Evolutionary conservation across 1,140 invertebrate genomes (phyloP), one percentile per base, ranked within the genome.

Genomic region (Pogonus chalceus): DNA sequence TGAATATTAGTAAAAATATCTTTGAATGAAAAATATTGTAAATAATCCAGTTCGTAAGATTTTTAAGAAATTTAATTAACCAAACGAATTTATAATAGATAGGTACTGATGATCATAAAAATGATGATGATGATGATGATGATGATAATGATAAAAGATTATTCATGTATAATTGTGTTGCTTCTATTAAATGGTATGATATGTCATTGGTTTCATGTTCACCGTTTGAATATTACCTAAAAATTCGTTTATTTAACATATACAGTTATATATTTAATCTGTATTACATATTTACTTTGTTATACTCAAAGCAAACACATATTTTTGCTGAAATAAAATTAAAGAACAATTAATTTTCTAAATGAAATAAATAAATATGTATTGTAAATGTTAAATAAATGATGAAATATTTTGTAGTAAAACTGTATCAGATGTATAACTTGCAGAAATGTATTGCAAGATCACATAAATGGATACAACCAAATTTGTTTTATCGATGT

Each of bases 1-100:
- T 43, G 9, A 18, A 43, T 12, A 12, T 43, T 43, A 43, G 37
- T 43, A 43, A 43, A 43, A 43, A 43, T 43, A n/a, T n/a, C n/a
- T n/a, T n/a, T n/a, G 3, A 43, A 10, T 9, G 9, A 43, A 43
- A 43, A 43, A 43, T 43, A 43, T 43, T 43, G 37, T 43, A 43
- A 43, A 43, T 43, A 43, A 43, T 43, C 9, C 37, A 43, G 37
- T 43, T 43, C 37, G 18, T 43, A 43, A 43, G 37, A 43, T 43
- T 43, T 43, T 43, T 43, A 9, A 43, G 7, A 43, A 43, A 43
- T 43, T 43, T 43, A 43, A 43, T 43, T 43, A 43, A 43, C 37
- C 37, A 43, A 43, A 43, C 37, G 37, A 43, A 43, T 43, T 43
- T 43, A 43, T 43, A 43, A 43, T 43, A 43, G 37, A 43, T 43